Evolutionary conservation across 2,113 vertebrate species (phyloP), one percentile per base, ranked within the genome.

Genomic region (Chloropsis hardwickii): DNA sequence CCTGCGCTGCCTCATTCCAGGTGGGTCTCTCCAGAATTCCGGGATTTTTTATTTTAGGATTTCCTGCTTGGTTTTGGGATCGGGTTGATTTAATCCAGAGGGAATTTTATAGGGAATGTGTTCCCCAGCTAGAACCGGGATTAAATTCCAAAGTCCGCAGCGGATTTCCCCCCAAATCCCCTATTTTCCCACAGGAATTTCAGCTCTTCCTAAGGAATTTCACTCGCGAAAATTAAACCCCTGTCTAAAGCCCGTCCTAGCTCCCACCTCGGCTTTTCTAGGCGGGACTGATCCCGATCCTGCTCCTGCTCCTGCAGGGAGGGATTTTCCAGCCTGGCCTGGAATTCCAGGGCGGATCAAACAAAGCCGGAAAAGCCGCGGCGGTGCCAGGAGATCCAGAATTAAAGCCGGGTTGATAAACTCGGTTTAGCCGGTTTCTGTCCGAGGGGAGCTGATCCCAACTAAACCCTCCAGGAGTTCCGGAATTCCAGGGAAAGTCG

Each of bases 191-290:
- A 14, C 8, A 23, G 47, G 39, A 39, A 60, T 11, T 5, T 12
- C 0, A 0, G 9, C 3, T 25, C 11, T 6, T 54, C 27, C n/a
- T 8, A 12, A 47, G 44, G 17, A 11, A 5, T 51, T 76, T 65
- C 45, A 44, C 42, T 78, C 40, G 17, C 2, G 1, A 2, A 33
- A 13, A 29, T 29, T 8, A 70, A 58, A 54, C 3, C 57, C 10
- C 10, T 2, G 23, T 11, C 33, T 57, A 35, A 57, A 24, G 4
- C 50, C 54, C 24, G 28, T 24, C 35, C 54, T 61, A n/a, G 42
- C 37, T 65, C 44, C 70, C 51, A 8, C 16, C 31, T 67, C 45
- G 47, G 10, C 3, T 56, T 73, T 70, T 61, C 42, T 35, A 37
- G 23, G 20, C 29, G 47, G 51, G 16, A 69, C 21, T 16, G 8